A percentile compares a stretch with the other conserved stretches of the same genome.
Conservation (phyloP, 2,888 invertebrate species). For the Latheticus oryzae region DNA sequence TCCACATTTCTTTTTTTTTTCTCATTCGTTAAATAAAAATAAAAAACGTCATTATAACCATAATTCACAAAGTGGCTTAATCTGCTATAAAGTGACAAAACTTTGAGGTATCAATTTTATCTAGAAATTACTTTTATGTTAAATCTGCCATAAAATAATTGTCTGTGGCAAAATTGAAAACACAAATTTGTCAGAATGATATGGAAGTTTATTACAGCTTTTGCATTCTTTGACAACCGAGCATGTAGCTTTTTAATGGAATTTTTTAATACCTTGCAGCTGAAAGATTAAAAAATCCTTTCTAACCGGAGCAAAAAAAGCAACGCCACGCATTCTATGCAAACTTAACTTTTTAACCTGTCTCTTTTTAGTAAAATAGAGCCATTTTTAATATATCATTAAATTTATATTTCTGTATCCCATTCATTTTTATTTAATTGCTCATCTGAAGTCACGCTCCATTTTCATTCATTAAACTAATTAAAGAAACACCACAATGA, state of each 20-base stretch:
- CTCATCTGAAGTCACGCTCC: constrained; percentile 20
- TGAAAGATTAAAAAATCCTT: background rate
- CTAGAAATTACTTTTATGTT: too few species aligned
- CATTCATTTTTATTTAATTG: constrained; percentile 22
- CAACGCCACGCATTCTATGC: background rate
- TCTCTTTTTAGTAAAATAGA: too few species aligned
- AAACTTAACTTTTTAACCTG: too few species aligned
- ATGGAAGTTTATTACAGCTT: constrained; percentile 10
- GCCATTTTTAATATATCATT: constrained; percentile 18
- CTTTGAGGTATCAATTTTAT: too few species aligned
- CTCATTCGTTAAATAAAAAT: too few species aligned
- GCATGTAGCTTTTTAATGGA: constrained; percentile 24
- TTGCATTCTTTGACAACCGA: constrained; percentile 15
- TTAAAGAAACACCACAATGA: constrained; percentile 16
- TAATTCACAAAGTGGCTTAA: too few species aligned
- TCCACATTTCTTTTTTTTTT: too few species aligned
- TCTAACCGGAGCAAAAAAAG: background rate
- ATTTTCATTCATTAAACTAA: constrained; percentile 25
- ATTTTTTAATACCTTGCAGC: constrained; percentile 16
- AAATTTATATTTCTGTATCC: constrained; percentile 18
- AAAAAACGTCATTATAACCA: too few species aligned
- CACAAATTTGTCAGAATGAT: constrained; percentile 13
- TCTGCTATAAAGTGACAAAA: too few species aligned
- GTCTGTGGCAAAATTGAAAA: constrained; percentile 15
- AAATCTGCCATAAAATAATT: constrained; percentile 17